Evolutionary conservation across 2,888 invertebrate genomes (phyloP).

Genomic region (Ectemnius continuus): DNA sequence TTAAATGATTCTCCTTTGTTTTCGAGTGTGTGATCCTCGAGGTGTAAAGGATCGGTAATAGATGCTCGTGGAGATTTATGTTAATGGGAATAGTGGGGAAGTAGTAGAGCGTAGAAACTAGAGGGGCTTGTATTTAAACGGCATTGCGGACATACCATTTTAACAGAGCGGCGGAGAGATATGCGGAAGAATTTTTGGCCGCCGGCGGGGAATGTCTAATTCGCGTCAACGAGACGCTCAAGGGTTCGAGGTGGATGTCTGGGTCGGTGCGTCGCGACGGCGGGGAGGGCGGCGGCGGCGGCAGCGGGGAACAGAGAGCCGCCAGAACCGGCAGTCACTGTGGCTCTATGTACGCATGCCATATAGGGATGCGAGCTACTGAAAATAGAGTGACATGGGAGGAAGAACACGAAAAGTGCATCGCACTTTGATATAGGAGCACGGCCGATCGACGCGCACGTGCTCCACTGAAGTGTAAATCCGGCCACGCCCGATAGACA

Average conservation of each 20-base stretch:
- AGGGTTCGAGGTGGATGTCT: neutral
- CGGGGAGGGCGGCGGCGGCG: no score
- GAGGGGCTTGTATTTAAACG: no score
- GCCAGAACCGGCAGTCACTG: neutral
- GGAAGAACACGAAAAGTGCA: conserved; percentile 48
- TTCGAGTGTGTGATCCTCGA: no score
- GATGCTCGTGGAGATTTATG: no score
- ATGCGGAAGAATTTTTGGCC: neutral
- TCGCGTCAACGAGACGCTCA: conserved; percentile 3
- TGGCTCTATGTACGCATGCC: neutral
- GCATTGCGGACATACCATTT: no score
- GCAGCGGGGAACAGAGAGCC: neutral
- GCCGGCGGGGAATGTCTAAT: neutral
- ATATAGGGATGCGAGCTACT: no score
- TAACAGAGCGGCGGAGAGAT: no score
- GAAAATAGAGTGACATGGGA: neutral
- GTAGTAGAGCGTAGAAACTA: no score
- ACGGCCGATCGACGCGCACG: conserved; percentile 36
- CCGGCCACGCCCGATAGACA: conserved; percentile 48
- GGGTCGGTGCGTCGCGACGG: conserved; percentile 3
- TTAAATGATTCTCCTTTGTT: no score
- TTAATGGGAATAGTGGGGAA: no score
- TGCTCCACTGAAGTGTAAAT: conserved; percentile 25
- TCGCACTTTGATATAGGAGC: conserved; percentile 50
- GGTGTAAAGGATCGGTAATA: no score